phyloP scores from a whole-genome alignment of 2,797 vertebrate genomes.

The Rhinatrema bivittatum region DNA sequence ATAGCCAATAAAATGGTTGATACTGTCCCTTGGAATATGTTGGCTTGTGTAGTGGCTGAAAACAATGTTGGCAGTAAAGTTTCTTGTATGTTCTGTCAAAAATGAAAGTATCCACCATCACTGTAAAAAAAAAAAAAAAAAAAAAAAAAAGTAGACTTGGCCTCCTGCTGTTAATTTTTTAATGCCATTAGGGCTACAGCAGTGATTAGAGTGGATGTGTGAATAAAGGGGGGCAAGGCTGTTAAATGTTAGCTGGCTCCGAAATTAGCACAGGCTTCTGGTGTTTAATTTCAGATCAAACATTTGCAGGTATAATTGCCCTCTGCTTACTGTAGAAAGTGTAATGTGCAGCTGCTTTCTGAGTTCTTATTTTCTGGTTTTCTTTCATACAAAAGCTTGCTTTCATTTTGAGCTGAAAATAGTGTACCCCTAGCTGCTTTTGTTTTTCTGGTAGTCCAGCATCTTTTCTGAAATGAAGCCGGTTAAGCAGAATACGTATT shows the following conservation, averaged over 20 bases:
- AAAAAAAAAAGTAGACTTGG: too few species aligned
- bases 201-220: constrained; percentile 29
- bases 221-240: constrained; percentile 18
- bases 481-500: constrained; percentile 36
- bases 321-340: constrained; percentile 37
- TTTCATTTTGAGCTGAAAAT: constrained; percentile 45
- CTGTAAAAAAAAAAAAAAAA: too few species aligned
- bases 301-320: constrained; percentile 25
- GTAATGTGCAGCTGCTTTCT: constrained; percentile 46
- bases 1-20: too few species aligned
- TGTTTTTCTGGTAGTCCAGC: constrained; percentile 36
- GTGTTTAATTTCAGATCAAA: constrained; percentile 26
- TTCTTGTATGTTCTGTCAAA: too few species aligned
- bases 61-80: too few species aligned
- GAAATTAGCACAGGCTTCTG: constrained; percentile 34
- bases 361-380: too few species aligned
- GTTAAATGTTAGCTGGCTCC: constrained; percentile 39
- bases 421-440: constrained; percentile 37
- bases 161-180: too few species aligned
- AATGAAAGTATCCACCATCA: too few species aligned
- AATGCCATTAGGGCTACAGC: constrained; percentile 29
- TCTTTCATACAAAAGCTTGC: constrained; percentile 33
- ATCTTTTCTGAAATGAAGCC: constrained; percentile 33
- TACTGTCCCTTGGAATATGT: too few species aligned
- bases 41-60: too few species aligned